These are phyloP conservation scores for Morbakka virulenta DNA, from an alignment of 30 jellyfish, hydroid and myxozoan genomes.

Conservation along the genomic window DNA sequence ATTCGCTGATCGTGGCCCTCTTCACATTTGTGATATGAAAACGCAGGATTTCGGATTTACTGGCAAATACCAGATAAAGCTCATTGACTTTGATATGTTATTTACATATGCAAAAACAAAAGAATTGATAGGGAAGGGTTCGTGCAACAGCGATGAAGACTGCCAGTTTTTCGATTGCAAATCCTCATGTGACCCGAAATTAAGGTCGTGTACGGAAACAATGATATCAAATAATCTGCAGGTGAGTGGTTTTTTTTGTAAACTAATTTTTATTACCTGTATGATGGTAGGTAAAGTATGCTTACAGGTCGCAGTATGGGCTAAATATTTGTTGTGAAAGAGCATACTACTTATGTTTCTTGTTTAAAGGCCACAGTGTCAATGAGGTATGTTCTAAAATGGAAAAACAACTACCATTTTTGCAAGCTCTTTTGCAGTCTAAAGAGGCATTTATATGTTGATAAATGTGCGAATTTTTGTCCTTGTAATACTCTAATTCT, in stretches of 20 bases:
- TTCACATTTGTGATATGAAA: constrained; percentile 62
- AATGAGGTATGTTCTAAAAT: no score
- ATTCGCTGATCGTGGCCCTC: constrained; percentile 36
- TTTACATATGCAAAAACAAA: constrained; percentile 21
- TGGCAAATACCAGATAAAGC: constrained; percentile 5
- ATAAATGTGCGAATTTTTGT: no score
- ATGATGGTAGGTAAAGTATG: no score
- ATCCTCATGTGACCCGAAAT: constrained; percentile 41
- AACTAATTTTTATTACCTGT: no score
- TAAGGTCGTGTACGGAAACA: constrained; percentile 44
- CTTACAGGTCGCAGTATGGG: no score
- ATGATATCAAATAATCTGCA: constrained; percentile 53
- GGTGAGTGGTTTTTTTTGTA: constrained; percentile 26
- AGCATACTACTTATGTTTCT: no score
- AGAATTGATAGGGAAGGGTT: constrained; percentile 58
- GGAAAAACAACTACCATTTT: no score
- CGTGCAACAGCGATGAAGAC: constrained; percentile 45
- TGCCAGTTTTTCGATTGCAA: constrained; percentile 73
- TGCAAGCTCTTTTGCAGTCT: no score
- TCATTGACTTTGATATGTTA: constrained; percentile 70
- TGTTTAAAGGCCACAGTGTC: no score
- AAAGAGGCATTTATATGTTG: no score
- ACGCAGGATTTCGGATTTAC: constrained; percentile 67
- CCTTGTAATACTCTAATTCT: no score
- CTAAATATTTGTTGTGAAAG: background rate